These are phyloP conservation scores for Ctenopoma kingsleyae DNA, from an alignment of 2,797 vertebrate species.

Conservation along the genomic window DNA sequence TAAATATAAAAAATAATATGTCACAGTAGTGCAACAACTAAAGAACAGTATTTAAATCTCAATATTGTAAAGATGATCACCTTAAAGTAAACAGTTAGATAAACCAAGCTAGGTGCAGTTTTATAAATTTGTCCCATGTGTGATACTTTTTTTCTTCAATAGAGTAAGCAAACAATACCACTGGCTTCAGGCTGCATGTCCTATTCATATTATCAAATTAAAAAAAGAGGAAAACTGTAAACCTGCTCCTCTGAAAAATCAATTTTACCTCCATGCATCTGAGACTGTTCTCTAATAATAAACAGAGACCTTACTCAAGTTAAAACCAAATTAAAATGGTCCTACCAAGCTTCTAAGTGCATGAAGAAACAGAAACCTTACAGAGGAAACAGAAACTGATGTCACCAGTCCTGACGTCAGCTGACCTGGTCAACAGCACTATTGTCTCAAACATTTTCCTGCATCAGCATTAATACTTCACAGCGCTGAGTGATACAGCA, in stretches of 20 bases:
- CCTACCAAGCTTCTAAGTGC: neutral
- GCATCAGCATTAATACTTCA: neutral
- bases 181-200: neutral
- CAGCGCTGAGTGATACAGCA: neutral
- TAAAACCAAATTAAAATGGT: neutral
- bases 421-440: neutral
- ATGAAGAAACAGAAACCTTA: slow-evolving; percentile 35
- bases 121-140: neutral
- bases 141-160: slow-evolving; percentile 11
- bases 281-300: slow-evolving; percentile 5
- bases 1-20: slow-evolving; percentile 18
- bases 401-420: neutral
- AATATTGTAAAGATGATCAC: neutral
- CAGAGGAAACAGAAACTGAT: slow-evolving; percentile 33
- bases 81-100: neutral
- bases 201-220: neutral
- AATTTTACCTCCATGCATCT: neutral
- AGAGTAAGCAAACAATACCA: slow-evolving; percentile 7
- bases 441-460: neutral
- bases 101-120: neutral
- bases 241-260: slow-evolving; percentile 5
- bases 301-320: neutral
- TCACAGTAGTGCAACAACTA: slow-evolving; percentile 17
- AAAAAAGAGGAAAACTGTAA: slow-evolving; percentile 29
- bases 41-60: neutral